Percentiles rank a stretch among this genome's conserved stretches.
Evolutionary conservation across 2,797 vertebrate species (phyloP).

Genomic region (Smutsia gigantea): DNA sequence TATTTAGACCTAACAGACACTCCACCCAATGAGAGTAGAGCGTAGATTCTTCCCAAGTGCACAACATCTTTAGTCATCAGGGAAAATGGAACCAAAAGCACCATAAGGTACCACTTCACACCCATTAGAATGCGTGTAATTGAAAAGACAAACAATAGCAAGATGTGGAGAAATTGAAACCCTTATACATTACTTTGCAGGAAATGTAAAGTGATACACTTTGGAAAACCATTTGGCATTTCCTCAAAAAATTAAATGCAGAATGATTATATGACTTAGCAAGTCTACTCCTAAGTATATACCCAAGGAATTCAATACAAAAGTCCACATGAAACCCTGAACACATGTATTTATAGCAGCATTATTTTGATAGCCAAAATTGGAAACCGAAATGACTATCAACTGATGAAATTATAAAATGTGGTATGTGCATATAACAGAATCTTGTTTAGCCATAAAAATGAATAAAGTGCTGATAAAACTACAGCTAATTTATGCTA

Average conservation of each 20-base stretch:
- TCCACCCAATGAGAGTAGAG: not conserved
- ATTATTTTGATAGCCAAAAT: not conserved
- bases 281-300: not conserved
- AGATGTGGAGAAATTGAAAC: not conserved
- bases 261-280: not conserved
- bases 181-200: not conserved
- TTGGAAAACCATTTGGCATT: not conserved
- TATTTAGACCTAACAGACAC: slow-evolving; percentile 60
- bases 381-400: not conserved
- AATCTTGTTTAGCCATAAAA: not conserved
- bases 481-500: not conserved
- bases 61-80: not conserved
- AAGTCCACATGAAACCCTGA: not conserved
- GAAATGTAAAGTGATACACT: not conserved
- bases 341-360: not conserved
- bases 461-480: not conserved
- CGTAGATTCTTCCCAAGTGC: not conserved
- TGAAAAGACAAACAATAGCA: not conserved
- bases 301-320: not conserved
- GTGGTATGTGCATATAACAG: not conserved
- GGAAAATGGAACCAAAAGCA: not conserved
- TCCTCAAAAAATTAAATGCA: not conserved
- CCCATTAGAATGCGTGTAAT: not conserved
- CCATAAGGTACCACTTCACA: not conserved
- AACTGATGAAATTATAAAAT: not conserved